Conservation (phyloP, 2,113 vertebrate genomes). For the Copsychus sechellarum region DNA sequence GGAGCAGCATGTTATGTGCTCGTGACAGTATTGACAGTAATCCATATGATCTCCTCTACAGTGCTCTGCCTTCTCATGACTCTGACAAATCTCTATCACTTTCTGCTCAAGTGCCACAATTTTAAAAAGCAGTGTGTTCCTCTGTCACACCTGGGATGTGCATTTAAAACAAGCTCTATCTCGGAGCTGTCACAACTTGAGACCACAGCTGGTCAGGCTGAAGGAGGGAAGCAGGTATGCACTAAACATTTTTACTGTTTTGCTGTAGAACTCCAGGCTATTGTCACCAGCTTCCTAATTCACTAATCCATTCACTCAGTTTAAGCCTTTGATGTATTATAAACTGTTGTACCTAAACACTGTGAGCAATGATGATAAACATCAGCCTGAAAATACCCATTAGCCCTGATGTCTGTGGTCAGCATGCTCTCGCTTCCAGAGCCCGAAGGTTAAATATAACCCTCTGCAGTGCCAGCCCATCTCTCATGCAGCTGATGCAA, state of each 20-base stretch:
- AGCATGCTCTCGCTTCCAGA: not conserved
- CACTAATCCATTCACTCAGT: not conserved
- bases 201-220: not conserved
- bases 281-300: not conserved
- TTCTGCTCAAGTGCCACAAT: not conserved
- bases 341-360: not conserved
- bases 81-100: not conserved
- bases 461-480: not conserved
- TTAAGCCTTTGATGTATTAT: slow-evolving; percentile 3
- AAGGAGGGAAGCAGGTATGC: not conserved
- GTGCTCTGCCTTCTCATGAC: not conserved
- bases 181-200: not conserved
- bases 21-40: not conserved
- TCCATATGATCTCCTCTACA: not conserved
- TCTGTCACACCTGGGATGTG: not conserved
- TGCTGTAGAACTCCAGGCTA: not conserved
- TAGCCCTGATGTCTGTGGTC: not conserved
- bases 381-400: not conserved
- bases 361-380: not conserved
- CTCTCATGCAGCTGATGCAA: not conserved
- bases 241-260: not conserved
- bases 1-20: not conserved
- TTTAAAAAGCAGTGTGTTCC: not conserved
- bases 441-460: slow-evolving; percentile 9
- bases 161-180: not conserved